Base-by-base conservation (phyloP, 2,888 invertebrate genomes). In the Ophioninae sp. region DNA sequence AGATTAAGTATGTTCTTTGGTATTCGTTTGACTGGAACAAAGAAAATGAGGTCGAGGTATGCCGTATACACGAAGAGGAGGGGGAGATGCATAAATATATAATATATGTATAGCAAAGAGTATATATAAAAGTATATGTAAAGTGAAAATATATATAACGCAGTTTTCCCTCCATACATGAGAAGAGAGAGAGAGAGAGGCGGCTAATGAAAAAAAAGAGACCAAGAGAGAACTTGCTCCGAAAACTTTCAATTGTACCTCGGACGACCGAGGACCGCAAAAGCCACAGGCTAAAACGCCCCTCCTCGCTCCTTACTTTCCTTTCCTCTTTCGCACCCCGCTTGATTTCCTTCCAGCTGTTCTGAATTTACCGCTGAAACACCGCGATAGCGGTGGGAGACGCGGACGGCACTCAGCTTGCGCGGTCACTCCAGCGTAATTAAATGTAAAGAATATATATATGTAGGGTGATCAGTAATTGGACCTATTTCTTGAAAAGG, bases 211-310 rank as follows among this genome's bases (percentile, higher is more conserved):
- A 69, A 50, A 39, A 39, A 41, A 44, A 8, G 37, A 21, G 56
- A 17, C 37, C 37, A 37, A 57, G 56, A 79, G 72, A 73, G 44
- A 83, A 83, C 77, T 81, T 78, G 39, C 65, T 75, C 70, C 78
- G 70, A 81, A 83, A 83, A 83, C 81, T 83, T 83, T 83, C 78
- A 83, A 83, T 83, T 83, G 77, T 78, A 81, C 78, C 65, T 67
- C 61, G 57, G 65, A 61, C 74, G 64, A 68, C 30, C 74, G 67
- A 44, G 67, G 78, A 81, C 83, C 78, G 83, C 83, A 78, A 78
- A 59, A 74, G 77, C 81, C 77, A 78, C 81, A 68, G 69, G 70
- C 81, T 74, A 81, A 81, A 78, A 74, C 77, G 81, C 59, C 69
- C 73, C 23, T 59, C 69, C 68, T 80, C 70, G 70, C 56, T 39